These are phyloP conservation scores for Elymnias hypermnestra DNA, from an alignment of 1,140 invertebrate species.

Conservation along the genomic window DNA sequence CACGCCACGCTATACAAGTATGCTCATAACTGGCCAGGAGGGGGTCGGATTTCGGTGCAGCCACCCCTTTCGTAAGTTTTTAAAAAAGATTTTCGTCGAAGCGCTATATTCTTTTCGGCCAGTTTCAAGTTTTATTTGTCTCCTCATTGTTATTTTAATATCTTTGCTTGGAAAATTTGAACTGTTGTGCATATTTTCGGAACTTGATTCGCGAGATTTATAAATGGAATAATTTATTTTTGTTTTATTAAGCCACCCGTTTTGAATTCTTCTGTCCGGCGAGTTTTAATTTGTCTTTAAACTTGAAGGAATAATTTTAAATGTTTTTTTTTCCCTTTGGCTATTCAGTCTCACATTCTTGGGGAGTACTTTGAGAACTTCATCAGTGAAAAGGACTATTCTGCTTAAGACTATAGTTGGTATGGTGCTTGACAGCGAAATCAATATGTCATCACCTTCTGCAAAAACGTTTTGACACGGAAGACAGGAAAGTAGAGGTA, in stretches of 20 bases:
- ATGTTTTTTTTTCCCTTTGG: too few relatives aligned
- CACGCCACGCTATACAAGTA: background rate
- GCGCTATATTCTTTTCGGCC: slow-evolving; percentile 28
- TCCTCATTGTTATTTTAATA: slow-evolving; percentile 20
- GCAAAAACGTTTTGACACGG: too few relatives aligned
- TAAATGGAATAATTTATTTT: slow-evolving; percentile 3
- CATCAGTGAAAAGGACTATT: too few relatives aligned
- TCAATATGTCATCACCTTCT: too few relatives aligned
- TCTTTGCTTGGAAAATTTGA: slow-evolving; percentile 12
- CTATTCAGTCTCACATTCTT: too few relatives aligned
- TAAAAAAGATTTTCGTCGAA: slow-evolving; percentile 35
- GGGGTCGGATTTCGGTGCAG: slow-evolving; percentile 51
- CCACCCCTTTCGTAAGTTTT: slow-evolving; percentile 29
- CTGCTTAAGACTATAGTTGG: too few relatives aligned
- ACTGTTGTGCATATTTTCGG: slow-evolving; percentile 10
- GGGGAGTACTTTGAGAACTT: too few relatives aligned
- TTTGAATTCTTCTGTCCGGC: slow-evolving; percentile 13
- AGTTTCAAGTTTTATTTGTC: slow-evolving; percentile 24
- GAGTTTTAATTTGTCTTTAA: slow-evolving; percentile 5
- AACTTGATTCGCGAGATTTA: slow-evolving; percentile 8
- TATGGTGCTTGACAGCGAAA: too few relatives aligned
- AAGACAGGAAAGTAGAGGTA: too few relatives aligned
- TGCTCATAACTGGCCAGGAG: slow-evolving; percentile 56
- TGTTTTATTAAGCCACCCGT: background rate
- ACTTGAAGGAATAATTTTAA: too few relatives aligned